Evolutionary conservation across 2,113 vertebrate genomes (phyloP).

Genomic region (Columba janthina): DNA sequence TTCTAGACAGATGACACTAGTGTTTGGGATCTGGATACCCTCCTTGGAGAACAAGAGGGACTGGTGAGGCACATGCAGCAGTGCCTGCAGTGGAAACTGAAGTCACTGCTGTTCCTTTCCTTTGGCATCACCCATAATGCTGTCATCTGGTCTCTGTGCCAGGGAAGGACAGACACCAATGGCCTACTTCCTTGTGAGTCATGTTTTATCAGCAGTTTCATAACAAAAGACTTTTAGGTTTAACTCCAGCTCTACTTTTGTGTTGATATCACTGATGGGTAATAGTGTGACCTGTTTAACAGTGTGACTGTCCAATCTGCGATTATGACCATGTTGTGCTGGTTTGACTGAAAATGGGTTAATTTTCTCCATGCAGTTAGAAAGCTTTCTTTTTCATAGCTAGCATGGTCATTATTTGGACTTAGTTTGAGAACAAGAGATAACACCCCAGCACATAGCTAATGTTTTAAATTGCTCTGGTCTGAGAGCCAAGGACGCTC

Average conservation of each 20-base stretch:
- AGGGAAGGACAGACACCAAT: not conserved
- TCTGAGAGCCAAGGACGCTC: too few relatives aligned
- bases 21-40: not conserved
- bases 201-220: not conserved
- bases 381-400: too few relatives aligned
- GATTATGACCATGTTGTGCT: not conserved
- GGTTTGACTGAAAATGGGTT: too few relatives aligned
- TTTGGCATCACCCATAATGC: not conserved
- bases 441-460: too few relatives aligned
- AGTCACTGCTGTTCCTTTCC: not conserved
- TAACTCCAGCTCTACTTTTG: not conserved
- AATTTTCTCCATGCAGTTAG: too few relatives aligned
- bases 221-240: not conserved
- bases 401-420: too few relatives aligned
- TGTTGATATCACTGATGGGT: not conserved
- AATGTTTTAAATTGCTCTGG: too few relatives aligned
- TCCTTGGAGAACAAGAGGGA: not conserved
- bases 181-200: not conserved
- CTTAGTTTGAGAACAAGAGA: too few relatives aligned
- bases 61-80: not conserved
- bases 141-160: not conserved
- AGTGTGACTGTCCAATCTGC: not conserved
- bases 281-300: not conserved
- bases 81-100: accelerated
- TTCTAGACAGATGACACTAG: not conserved